phyloP scores from a whole-genome alignment of 2,888 invertebrate genomes.

The Nyleta sp. region DNA sequence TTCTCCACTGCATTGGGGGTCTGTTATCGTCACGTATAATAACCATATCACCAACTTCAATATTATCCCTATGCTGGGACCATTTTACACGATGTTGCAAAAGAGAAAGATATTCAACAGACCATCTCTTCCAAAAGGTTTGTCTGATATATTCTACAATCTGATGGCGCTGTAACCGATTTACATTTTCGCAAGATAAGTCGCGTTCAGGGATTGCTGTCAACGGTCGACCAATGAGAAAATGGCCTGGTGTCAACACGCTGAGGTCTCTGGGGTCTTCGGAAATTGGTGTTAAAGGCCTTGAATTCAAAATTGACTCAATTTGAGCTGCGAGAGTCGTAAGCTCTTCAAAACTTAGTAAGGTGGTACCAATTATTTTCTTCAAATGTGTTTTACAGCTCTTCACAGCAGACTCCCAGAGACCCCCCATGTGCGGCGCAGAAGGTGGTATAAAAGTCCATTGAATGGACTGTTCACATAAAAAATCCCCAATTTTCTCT shows the following conservation, averaged over 20 bases:
- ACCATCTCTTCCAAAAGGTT: conserved; percentile 15
- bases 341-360: conserved; percentile 9
- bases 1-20: conserved; percentile 30
- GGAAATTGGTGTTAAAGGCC: background rate
- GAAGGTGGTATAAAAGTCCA: conserved; percentile 52
- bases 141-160: background rate
- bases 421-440: conserved; percentile 50
- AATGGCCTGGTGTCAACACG: background rate
- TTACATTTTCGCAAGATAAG: background rate
- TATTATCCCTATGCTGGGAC: background rate
- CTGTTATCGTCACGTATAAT: conserved; percentile 27
- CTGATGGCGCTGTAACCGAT: background rate
- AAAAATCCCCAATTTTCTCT: background rate
- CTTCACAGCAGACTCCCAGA: conserved; percentile 54
- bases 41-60: conserved; percentile 16
- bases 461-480: conserved; percentile 4
- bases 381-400: conserved; percentile 22
- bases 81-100: background rate
- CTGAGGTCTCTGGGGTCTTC: background rate
- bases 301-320: background rate
- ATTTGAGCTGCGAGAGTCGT: background rate
- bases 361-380: background rate
- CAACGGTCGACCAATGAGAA: conserved; percentile 7
- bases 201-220: background rate
- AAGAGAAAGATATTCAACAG: background rate